A percentile compares a stretch with the other conserved stretches of the same genome.
Evolutionary conservation across 2,888 invertebrate genomes (phyloP).

Genomic region (Adela reaumurella): DNA sequence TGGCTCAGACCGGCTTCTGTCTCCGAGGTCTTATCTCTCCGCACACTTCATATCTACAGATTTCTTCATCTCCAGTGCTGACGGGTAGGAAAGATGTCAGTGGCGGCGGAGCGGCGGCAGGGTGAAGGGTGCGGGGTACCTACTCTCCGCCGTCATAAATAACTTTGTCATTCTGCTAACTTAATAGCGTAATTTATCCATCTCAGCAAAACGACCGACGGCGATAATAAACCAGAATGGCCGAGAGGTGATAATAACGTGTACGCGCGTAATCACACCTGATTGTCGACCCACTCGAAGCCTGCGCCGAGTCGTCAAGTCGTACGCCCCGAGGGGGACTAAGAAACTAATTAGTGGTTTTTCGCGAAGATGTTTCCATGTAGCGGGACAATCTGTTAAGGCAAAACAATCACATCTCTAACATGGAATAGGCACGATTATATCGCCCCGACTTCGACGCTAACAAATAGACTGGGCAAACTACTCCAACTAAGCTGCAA

Average conservation of each 20-base stretch:
- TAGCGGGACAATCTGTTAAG: constrained; percentile 36
- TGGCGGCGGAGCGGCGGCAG: background rate
- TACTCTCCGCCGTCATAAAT: constrained; percentile 53
- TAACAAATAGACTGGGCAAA: background rate
- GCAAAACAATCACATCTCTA: constrained; percentile 50
- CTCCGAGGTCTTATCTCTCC: background rate
- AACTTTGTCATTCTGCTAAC: constrained; percentile 57
- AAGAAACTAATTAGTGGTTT: background rate
- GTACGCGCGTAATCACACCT: constrained; percentile 54
- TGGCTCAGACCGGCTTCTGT: background rate
- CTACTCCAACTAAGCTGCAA: too few relatives aligned
- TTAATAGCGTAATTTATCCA: constrained; percentile 56
- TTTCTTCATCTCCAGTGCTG: background rate
- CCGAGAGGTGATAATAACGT: constrained; percentile 53
- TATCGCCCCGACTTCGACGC: constrained; percentile 10
- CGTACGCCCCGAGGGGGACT: background rate
- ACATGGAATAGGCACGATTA: constrained; percentile 40
- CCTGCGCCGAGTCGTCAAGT: background rate
- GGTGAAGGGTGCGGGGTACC: constrained; percentile 12
- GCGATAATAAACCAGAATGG: constrained; percentile 55
- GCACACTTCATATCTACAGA: background rate
- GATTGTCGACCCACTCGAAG: constrained; percentile 42
- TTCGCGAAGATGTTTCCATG: constrained; percentile 43
- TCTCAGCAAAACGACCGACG: constrained; percentile 52
- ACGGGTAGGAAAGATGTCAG: background rate